phyloP scores from a whole-genome alignment of 2,888 invertebrate genomes.

The Synergus umbraculus region DNA sequence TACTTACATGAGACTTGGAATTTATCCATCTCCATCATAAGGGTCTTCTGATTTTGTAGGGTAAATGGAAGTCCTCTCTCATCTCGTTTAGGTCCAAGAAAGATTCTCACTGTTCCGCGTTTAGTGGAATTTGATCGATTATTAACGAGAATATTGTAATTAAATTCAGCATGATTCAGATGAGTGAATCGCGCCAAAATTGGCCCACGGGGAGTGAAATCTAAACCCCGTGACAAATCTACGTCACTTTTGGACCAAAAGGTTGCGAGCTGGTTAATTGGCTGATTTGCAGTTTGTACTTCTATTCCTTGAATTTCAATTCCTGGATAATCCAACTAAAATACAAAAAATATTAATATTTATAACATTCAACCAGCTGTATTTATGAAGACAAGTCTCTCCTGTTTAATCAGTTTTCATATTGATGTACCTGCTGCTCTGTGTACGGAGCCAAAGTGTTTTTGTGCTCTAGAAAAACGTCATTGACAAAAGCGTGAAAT shows the following conservation, averaged over 20 bases:
- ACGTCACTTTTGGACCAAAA: slow-evolving; percentile 90
- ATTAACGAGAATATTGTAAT: slow-evolving; percentile 82
- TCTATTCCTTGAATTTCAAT: slow-evolving; percentile 81
- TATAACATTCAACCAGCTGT: neutral
- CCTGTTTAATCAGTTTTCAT: neutral
- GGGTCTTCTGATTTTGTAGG: slow-evolving; percentile 82
- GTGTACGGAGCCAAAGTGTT: slow-evolving; percentile 84
- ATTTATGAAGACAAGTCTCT: neutral
- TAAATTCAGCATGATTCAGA: slow-evolving; percentile 86
- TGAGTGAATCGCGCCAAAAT: slow-evolving; percentile 88
- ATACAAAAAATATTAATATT: neutral
- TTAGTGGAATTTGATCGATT: slow-evolving; percentile 78
- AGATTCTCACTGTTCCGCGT: slow-evolving; percentile 85
- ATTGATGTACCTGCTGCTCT: slow-evolving; percentile 78
- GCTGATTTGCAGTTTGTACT: slow-evolving; percentile 74
- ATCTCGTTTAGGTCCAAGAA: slow-evolving; percentile 83
- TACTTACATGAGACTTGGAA: slow-evolving; percentile 82
- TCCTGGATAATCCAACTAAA: slow-evolving; percentile 82
- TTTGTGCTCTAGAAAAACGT: slow-evolving; percentile 88
- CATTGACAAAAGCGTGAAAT: slow-evolving; percentile 90
- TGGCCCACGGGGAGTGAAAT: slow-evolving; percentile 87
- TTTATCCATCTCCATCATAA: slow-evolving; percentile 87
- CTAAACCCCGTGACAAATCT: slow-evolving; percentile 88
- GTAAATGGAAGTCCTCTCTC: slow-evolving; percentile 83
- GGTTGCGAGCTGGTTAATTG: slow-evolving; percentile 81